These are phyloP conservation scores for Drosophila anomalata DNA, from an alignment of 2,888 invertebrate genomes.

Conservation along the genomic window DNA sequence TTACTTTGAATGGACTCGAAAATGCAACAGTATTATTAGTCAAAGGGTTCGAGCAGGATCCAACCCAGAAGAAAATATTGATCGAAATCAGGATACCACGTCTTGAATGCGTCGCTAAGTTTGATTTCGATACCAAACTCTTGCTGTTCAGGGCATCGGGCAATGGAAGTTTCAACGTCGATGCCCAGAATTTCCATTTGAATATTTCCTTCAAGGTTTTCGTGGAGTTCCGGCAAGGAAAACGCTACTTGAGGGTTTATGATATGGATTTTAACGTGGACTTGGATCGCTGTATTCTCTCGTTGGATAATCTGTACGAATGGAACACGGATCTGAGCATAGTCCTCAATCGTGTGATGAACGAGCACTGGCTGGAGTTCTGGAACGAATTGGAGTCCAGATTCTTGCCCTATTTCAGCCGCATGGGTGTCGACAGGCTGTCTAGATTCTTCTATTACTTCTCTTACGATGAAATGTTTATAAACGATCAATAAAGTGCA, in stretches of 20 bases:
- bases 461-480: conserved; percentile 51
- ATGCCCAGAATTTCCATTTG: conserved; percentile 32
- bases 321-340: conserved; percentile 35
- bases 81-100: conserved; percentile 29
- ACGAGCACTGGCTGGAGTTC: conserved; percentile 42
- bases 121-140: conserved; percentile 29
- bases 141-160: conserved; percentile 20
- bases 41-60: conserved; percentile 40
- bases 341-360: conserved; percentile 27
- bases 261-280: conserved; percentile 6
- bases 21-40: conserved; percentile 37
- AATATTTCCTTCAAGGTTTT: conserved; percentile 25
- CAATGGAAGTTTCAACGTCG: conserved; percentile 18
- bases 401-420: not conserved
- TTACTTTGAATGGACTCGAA: conserved; percentile 26
- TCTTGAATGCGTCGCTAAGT: conserved; percentile 8
- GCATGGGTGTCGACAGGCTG: conserved; percentile 1
- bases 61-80: conserved; percentile 26
- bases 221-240: conserved; percentile 22
- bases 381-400: conserved; percentile 42
- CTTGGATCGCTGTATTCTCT: conserved; percentile 18
- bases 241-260: conserved; percentile 35
- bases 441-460: conserved; percentile 7
- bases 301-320: conserved; percentile 21
- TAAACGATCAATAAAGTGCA: conserved; percentile 6